Evolutionary conservation across 2,797 vertebrate species (phyloP).

Genomic region (Pelochelys cantorii): DNA sequence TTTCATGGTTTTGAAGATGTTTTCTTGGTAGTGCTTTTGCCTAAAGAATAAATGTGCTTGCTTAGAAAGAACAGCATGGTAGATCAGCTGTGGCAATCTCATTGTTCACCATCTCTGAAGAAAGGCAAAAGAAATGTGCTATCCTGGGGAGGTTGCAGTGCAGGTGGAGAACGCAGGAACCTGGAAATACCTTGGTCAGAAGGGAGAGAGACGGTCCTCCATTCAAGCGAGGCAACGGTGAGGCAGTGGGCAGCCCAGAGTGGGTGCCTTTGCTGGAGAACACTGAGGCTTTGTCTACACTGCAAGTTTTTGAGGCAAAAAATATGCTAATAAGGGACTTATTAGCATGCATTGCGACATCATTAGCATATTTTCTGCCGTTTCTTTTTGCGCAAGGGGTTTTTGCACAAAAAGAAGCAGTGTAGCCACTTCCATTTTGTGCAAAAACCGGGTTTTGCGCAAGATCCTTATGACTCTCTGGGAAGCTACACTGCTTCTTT

Average conservation of each 20-base stretch:
- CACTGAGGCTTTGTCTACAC: too few species aligned
- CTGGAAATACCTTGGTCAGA: neutral
- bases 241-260: neutral
- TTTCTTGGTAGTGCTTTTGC: neutral
- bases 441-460: too few species aligned
- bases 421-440: too few species aligned
- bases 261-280: neutral
- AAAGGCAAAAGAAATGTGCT: neutral
- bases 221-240: neutral
- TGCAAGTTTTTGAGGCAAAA: too few species aligned
- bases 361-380: too few species aligned
- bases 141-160: neutral
- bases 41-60: neutral
- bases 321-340: too few species aligned
- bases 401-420: too few species aligned
- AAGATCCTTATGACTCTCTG: too few species aligned
- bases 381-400: too few species aligned
- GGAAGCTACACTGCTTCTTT: too few species aligned
- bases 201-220: neutral
- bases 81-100: neutral
- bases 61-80: neutral
- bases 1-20: neutral
- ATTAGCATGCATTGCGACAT: too few species aligned
- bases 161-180: neutral
- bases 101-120: neutral